These are phyloP conservation scores for Corythornis madagascariensis DNA, from an alignment of 2,113 vertebrate genomes.

Conservation along the genomic window DNA sequence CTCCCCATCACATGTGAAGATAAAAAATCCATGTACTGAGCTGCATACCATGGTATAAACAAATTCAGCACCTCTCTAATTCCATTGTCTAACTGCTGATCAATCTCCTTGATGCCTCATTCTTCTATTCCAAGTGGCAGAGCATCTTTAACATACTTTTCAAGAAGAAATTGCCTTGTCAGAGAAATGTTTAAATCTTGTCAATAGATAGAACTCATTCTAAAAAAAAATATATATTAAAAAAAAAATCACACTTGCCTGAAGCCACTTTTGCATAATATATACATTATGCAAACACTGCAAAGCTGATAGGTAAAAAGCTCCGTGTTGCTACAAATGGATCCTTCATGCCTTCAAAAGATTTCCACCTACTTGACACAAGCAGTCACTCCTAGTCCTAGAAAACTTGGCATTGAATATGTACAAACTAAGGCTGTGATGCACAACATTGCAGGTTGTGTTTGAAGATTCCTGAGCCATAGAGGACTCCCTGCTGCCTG, in stretches of 20 bases:
- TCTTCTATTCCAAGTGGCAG: not conserved
- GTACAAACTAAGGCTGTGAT: not conserved
- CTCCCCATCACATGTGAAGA: accelerated
- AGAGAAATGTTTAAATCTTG: not conserved
- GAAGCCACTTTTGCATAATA: not conserved
- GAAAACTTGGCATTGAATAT: not conserved
- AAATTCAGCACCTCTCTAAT: not conserved
- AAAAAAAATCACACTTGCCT: not conserved
- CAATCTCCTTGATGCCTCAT: not conserved
- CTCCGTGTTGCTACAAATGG: not conserved
- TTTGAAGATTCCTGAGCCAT: not conserved
- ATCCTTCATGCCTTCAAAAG: not conserved
- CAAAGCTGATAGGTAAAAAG: not conserved
- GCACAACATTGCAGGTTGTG: not conserved
- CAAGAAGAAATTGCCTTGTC: not conserved
- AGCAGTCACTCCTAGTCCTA: not conserved
- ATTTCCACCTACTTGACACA: not conserved
- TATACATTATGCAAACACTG: not conserved
- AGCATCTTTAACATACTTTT: not conserved
- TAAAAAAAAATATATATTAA: not conserved
- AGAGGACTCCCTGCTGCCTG: not conserved
- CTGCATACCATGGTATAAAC: not conserved
- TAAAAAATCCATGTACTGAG: not conserved
- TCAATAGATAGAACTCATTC: not conserved
- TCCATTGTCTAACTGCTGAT: not conserved